Evolutionary conservation across 2,113 vertebrate species (phyloP).

Genomic region (Arvicanthis niloticus): DNA sequence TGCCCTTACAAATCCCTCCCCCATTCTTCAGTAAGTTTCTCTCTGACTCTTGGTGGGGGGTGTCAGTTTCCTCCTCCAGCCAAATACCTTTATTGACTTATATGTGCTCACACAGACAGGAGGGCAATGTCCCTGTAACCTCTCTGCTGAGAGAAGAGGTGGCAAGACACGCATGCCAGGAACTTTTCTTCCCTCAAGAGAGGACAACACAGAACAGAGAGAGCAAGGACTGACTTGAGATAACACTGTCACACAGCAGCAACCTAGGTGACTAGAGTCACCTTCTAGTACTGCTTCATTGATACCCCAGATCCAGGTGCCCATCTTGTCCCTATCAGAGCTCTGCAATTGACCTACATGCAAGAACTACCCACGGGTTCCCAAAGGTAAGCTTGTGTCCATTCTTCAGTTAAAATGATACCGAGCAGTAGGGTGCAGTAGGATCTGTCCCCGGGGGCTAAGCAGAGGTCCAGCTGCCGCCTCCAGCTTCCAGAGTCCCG

Average conservation of each 20-base stretch:
- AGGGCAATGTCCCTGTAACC: background rate
- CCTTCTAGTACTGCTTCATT: background rate
- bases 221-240: background rate
- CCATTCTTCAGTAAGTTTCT: accelerated
- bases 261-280: background rate
- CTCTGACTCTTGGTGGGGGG: background rate
- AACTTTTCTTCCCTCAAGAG: background rate
- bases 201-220: background rate
- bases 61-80: background rate
- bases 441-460: background rate
- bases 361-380: background rate
- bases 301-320: background rate
- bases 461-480: background rate
- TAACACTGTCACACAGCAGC: background rate
- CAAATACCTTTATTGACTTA: too few relatives aligned
- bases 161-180: accelerated
- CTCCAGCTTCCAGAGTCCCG: background rate
- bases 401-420: background rate
- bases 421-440: background rate
- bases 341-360: background rate
- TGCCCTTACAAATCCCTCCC: too few relatives aligned
- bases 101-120: background rate
- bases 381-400: background rate
- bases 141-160: background rate
- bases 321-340: background rate